Percentiles rank a stretch among this genome's conserved stretches.
These are phyloP conservation scores for Onychomys arenicola DNA, from an alignment of 2,797 vertebrate species.

Conservation along the genomic window DNA sequence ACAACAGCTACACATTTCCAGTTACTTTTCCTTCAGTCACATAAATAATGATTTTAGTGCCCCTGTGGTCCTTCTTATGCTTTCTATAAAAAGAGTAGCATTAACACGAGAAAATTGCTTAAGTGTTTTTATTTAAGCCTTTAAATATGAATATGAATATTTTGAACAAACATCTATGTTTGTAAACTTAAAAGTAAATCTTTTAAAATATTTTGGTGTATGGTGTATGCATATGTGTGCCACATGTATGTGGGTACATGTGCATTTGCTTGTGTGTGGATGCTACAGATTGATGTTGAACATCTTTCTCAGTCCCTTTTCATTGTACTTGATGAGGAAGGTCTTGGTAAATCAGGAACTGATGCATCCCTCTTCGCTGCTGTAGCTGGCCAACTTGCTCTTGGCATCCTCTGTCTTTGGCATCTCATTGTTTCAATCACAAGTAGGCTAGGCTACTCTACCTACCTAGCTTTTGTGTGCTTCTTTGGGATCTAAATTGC, in stretches of 20 bases:
- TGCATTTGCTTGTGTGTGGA: background rate
- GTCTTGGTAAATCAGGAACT: background rate
- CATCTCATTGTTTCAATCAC: background rate
- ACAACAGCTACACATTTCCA: background rate
- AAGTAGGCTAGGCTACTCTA: too few relatives aligned
- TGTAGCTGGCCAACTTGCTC: background rate
- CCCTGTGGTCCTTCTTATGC: background rate
- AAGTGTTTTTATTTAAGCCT: background rate
- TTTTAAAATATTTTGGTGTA: background rate
- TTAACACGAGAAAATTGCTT: background rate
- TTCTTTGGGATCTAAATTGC: background rate
- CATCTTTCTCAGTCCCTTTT: background rate
- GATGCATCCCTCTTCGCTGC: too few relatives aligned
- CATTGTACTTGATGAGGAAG: background rate
- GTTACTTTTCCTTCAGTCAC: background rate
- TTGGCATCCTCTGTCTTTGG: background rate
- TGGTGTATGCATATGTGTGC: background rate
- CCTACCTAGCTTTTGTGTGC: background rate
- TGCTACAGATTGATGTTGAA: background rate
- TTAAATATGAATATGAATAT: background rate
- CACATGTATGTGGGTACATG: background rate
- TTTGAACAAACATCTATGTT: background rate
- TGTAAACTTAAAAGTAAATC: background rate
- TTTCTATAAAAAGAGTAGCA: background rate
- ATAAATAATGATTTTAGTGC: background rate